These are phyloP conservation scores for Brachionus manjavacas DNA, from an alignment of 1,140 invertebrate species.

Conservation along the genomic window DNA sequence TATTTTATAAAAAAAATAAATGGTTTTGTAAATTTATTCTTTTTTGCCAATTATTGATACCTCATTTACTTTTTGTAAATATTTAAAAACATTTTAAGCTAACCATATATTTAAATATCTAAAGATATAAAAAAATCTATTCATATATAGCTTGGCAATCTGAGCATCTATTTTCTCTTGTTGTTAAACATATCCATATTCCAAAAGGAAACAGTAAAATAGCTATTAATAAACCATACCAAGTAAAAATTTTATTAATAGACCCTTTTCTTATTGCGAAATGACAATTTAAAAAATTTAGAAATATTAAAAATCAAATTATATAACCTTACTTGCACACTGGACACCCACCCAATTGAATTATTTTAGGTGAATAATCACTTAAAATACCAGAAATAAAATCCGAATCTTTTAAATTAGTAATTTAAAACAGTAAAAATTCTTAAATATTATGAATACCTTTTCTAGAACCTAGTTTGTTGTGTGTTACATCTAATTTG, in stretches of 20 bases:
- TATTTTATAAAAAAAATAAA: no score
- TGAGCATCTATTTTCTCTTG: constrained; percentile 72
- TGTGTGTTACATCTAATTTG: background rate
- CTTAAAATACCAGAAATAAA: background rate
- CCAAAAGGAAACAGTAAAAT: constrained; percentile 79
- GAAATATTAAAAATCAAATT: constrained; percentile 62
- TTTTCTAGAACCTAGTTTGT: background rate
- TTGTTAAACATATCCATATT: constrained; percentile 72
- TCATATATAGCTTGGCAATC: constrained; percentile 75
- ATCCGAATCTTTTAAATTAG: background rate
- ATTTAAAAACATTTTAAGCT: background rate
- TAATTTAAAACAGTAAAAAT: background rate
- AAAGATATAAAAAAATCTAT: constrained; percentile 47
- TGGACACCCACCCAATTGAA: constrained; percentile 64
- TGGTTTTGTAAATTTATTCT: no score
- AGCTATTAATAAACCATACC: constrained; percentile 74
- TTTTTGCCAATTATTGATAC: background rate
- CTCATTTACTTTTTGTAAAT: background rate
- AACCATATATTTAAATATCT: no score
- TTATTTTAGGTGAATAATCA: background rate
- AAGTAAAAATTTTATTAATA: constrained; percentile 57
- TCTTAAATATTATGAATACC: background rate
- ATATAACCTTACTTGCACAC: constrained; percentile 60
- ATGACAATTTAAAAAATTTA: constrained; percentile 45
- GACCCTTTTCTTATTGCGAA: background rate